A percentile compares a stretch with the other conserved stretches of the same genome.
These are phyloP conservation scores for Coluber constrictor DNA, from an alignment of 2,797 vertebrate species.

Conservation along the genomic window DNA sequence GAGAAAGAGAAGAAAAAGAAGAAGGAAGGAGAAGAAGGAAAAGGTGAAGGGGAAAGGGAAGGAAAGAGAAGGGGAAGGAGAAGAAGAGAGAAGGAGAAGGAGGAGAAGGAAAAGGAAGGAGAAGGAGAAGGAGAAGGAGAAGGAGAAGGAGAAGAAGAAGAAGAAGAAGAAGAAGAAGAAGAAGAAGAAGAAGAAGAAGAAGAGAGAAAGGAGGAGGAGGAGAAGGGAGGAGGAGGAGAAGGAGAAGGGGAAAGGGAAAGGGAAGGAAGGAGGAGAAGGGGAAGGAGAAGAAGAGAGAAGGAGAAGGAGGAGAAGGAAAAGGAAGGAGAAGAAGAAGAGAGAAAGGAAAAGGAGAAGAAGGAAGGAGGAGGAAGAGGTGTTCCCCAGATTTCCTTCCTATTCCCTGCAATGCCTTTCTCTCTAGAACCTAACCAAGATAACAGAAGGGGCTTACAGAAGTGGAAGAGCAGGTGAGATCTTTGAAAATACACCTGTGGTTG, in stretches of 20 bases:
- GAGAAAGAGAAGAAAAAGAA: too few relatives aligned
- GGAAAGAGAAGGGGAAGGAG: not conserved
- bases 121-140: too few relatives aligned
- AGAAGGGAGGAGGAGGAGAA: too few relatives aligned
- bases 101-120: not conserved
- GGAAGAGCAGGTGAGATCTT: not conserved
- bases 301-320: too few relatives aligned
- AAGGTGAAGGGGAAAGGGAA: too few relatives aligned
- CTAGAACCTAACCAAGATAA: not conserved
- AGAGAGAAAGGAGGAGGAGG: fast-evolving
- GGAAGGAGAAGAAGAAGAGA: too few relatives aligned
- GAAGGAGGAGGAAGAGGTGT: not conserved
- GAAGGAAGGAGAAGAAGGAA: too few relatives aligned
- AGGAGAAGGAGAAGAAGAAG: too few relatives aligned
- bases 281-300: too few relatives aligned
- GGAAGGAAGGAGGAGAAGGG: too few relatives aligned
- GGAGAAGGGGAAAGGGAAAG: too few relatives aligned
- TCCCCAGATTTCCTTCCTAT: not conserved
- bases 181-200: fast-evolving
- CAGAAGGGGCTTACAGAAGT: not conserved
- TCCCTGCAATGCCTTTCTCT: not conserved
- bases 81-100: too few relatives aligned
- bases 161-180: not conserved
- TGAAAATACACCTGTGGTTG: not conserved
- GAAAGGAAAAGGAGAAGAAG: fast-evolving